phyloP scores from a whole-genome alignment of 2,888 invertebrate species.

The Erpobdella octoculata region DNA sequence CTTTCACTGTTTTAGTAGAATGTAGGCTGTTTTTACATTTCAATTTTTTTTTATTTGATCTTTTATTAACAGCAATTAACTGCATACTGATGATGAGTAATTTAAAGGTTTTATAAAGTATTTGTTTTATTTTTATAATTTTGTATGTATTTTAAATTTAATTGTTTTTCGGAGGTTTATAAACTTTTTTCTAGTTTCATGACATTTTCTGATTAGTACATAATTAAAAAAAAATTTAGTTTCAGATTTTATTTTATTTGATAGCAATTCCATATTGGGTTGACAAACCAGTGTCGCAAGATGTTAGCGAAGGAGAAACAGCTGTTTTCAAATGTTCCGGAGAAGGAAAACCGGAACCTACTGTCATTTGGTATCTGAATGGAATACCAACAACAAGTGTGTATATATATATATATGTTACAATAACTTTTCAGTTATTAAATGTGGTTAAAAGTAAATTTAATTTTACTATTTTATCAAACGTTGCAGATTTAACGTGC shows the following conservation, averaged over 20 bases:
- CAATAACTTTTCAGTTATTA: neutral
- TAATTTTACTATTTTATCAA: neutral
- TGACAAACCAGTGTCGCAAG: slow-evolving; percentile 72
- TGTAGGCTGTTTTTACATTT: too few relatives aligned
- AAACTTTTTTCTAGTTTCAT: neutral
- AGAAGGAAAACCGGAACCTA: slow-evolving; percentile 76
- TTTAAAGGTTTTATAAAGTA: too few relatives aligned
- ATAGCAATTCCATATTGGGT: slow-evolving; percentile 77
- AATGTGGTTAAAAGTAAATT: neutral
- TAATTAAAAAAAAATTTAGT: too few relatives aligned
- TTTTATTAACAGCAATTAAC: too few relatives aligned
- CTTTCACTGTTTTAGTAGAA: slow-evolving; percentile 51
- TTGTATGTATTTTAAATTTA: neutral
- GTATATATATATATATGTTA: slow-evolving; percentile 28
- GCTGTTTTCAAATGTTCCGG: slow-evolving; percentile 80
- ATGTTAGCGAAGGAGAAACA: slow-evolving; percentile 81
- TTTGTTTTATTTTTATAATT: neutral
- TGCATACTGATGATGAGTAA: too few relatives aligned
- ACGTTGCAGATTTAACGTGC: slow-evolving; percentile 4
- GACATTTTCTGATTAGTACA: too few relatives aligned
- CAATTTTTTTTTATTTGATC: too few relatives aligned
- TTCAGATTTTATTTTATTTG: too few relatives aligned
- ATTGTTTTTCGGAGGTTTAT: neutral
- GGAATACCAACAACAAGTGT: slow-evolving; percentile 64
- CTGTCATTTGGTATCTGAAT: slow-evolving; percentile 88